These are phyloP conservation scores for Zapus hudsonius DNA, from an alignment of 2,113 vertebrate species.

Conservation along the genomic window DNA sequence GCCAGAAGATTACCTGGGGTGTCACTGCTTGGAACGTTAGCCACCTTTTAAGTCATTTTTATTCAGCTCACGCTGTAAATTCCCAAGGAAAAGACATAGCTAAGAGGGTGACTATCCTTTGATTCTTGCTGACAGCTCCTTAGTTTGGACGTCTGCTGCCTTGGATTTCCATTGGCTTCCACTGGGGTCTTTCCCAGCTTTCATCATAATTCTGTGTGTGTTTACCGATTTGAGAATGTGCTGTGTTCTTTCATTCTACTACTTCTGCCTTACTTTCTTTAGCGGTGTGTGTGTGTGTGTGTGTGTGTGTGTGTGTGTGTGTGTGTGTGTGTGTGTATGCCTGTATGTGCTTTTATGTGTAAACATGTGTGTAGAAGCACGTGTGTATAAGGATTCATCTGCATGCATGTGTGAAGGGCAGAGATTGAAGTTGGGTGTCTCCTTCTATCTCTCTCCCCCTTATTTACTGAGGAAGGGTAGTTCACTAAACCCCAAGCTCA, in stretches of 20 bases:
- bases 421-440: no score
- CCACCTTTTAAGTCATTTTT: background rate
- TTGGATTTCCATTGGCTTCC: accelerated
- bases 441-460: no score
- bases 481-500: no score
- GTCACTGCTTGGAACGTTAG: background rate
- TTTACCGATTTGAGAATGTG: constrained; percentile 30
- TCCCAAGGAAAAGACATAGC: accelerated
- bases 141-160: background rate
- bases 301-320: background rate
- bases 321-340: background rate
- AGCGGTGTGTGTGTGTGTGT: no score
- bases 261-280: background rate
- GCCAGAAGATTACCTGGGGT: no score
- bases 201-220: accelerated
- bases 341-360: background rate
- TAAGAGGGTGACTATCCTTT: accelerated
- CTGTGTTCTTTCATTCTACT: background rate
- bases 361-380: no score
- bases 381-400: background rate
- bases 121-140: accelerated
- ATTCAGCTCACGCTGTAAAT: background rate
- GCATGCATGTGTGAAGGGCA: no score
- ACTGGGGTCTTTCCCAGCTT: background rate
- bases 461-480: no score